A percentile compares a stretch with the other conserved stretches of the same genome.
Conservation (phyloP, 2,888 invertebrate species). For the Athrips mouffetella region DNA sequence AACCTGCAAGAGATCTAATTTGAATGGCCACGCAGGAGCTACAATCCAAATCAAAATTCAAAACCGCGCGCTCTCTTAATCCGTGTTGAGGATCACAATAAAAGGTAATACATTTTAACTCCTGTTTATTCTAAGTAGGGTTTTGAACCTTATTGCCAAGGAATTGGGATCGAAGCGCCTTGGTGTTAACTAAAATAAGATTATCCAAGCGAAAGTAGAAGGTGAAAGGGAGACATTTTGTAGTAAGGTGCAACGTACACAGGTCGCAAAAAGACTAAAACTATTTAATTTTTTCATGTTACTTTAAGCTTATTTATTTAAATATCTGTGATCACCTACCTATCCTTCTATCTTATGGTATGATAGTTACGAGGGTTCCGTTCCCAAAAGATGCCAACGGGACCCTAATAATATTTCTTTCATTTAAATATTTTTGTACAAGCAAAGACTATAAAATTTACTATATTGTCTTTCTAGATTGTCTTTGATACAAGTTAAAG, state of each 20-base stretch:
- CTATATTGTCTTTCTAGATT: too few species aligned
- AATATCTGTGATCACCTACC: too few species aligned
- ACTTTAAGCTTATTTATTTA: too few species aligned
- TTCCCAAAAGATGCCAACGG: too few species aligned
- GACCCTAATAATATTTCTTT: too few species aligned
- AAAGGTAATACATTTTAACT: constrained; percentile 79
- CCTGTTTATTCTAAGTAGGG: constrained; percentile 37
- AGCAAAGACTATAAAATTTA: too few species aligned
- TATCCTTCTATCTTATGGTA: too few species aligned
- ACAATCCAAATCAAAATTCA: constrained; percentile 78
- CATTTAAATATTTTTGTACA: too few species aligned
- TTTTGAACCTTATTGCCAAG: constrained; percentile 47
- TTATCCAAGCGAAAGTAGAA: constrained; percentile 78
- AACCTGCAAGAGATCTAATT: constrained; percentile 60
- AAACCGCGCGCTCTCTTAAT: constrained; percentile 78
- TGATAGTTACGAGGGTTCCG: too few species aligned
- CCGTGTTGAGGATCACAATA: constrained; percentile 78
- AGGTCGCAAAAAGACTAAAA: background rate
- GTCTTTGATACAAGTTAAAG: too few species aligned
- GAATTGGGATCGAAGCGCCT: constrained; percentile 44
- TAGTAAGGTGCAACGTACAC: constrained; percentile 42
- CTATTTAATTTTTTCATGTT: too few species aligned
- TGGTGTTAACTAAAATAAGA: constrained; percentile 63
- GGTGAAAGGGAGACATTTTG: constrained; percentile 77
- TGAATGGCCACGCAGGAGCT: constrained; percentile 58